These are phyloP conservation scores for Orycteropus afer DNA, from an alignment of 2,113 vertebrate species.

Conservation along the genomic window DNA sequence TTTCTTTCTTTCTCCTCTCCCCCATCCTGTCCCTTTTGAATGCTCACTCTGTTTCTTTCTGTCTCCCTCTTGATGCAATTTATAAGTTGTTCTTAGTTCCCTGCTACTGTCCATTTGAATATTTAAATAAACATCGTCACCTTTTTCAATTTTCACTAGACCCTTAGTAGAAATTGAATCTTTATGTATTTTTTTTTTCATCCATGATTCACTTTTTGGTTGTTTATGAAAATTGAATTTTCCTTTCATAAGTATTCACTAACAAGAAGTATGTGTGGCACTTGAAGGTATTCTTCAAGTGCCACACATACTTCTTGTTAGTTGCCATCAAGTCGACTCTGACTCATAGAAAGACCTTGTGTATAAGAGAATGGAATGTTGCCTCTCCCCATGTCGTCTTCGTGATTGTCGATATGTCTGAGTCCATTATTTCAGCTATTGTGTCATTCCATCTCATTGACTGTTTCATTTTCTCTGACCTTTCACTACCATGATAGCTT, in stretches of 20 bases:
- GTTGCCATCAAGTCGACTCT: not conserved
- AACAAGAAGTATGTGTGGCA: too few relatives aligned
- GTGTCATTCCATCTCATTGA: not conserved
- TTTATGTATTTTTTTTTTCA: not conserved
- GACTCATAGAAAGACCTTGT: not conserved
- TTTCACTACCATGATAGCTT: not conserved
- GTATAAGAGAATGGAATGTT: not conserved
- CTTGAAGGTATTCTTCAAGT: too few relatives aligned
- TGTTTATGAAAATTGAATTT: conserved; percentile 31
- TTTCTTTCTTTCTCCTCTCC: not conserved
- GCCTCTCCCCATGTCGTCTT: not conserved
- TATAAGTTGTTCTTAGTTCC: not conserved
- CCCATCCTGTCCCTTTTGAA: too few relatives aligned
- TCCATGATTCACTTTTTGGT: conserved; percentile 1
- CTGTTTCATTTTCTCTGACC: not conserved
- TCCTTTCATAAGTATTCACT: conserved; percentile 33
- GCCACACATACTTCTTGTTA: not conserved
- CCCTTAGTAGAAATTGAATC: conserved; percentile 1
- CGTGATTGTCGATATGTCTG: not conserved
- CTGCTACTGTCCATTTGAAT: conserved; percentile 41
- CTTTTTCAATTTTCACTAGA: conserved; percentile 27
- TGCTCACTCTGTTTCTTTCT: not conserved
- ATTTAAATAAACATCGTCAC: conserved; percentile 34
- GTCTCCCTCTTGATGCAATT: not conserved
- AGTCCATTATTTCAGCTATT: not conserved